Percentiles rank a stretch among this genome's conserved stretches.
Evolutionary conservation across 2,797 vertebrate genomes (phyloP).

Genomic region (Argya squamiceps): DNA sequence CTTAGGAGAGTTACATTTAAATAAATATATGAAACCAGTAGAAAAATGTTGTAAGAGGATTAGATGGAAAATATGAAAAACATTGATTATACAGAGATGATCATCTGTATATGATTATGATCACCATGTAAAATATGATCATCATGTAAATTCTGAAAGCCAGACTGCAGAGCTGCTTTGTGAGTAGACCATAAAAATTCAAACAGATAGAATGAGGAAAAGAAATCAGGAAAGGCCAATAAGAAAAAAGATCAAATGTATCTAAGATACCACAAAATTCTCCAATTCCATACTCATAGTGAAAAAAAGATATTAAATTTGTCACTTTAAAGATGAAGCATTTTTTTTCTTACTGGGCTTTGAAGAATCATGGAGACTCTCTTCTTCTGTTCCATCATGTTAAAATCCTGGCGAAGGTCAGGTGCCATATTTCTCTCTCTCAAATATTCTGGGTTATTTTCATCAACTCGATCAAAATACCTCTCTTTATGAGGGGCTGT

Average conservation of each 20-base stretch:
- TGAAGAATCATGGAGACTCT: slow-evolving; percentile 99
- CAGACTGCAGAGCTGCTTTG: neutral
- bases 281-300: neutral
- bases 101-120: neutral
- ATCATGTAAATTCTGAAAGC: neutral
- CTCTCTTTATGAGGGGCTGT: slow-evolving; percentile 96
- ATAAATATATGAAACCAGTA: neutral
- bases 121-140: neutral
- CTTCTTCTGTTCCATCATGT: slow-evolving; percentile 99
- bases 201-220: neutral
- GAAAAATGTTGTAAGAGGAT: neutral
- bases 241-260: neutral
- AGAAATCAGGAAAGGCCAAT: neutral
- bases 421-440: slow-evolving; percentile 98
- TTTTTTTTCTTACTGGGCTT: slow-evolving; percentile 86
- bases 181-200: neutral
- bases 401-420: slow-evolving; percentile 97
- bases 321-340: neutral
- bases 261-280: neutral
- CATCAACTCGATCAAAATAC: slow-evolving; percentile 96
- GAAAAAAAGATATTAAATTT: neutral
- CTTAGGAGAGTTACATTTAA: neutral
- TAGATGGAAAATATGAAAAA: neutral
- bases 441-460: slow-evolving; percentile 94
- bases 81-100: neutral